phyloP scores from a whole-genome alignment of 2,113 vertebrate genomes.

The Cinclus mexicanus region DNA sequence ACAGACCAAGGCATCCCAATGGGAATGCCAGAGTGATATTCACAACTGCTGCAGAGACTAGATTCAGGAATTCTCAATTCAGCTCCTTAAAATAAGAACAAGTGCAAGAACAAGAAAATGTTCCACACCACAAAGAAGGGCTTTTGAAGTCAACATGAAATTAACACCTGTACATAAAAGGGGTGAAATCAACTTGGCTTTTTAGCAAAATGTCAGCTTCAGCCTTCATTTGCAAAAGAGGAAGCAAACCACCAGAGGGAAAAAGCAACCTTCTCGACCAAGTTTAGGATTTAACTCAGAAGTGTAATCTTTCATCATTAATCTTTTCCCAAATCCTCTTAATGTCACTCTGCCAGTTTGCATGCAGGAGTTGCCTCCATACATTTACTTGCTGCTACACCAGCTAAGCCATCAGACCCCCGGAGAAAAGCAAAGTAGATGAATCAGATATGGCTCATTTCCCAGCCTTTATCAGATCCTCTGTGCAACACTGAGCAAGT shows the following conservation, averaged over 20 bases:
- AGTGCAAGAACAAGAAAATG: background rate
- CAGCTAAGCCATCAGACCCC: background rate
- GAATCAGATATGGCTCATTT: background rate
- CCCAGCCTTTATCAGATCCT: constrained; percentile 29
- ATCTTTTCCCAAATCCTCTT: background rate
- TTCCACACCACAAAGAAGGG: background rate
- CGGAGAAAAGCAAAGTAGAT: background rate
- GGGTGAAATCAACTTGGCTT: background rate
- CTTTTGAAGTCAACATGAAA: background rate
- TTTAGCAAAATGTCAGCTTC: background rate
- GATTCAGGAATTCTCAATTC: background rate
- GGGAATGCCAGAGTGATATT: background rate
- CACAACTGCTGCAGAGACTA: background rate
- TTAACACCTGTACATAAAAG: background rate
- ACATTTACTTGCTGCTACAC: background rate
- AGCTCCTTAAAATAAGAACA: background rate
- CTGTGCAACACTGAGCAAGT: background rate
- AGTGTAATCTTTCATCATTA: background rate
- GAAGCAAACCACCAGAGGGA: background rate
- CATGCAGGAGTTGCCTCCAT: background rate
- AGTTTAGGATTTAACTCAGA: background rate
- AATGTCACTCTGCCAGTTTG: background rate
- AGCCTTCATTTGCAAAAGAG: background rate
- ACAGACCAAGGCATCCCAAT: background rate
- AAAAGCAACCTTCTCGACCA: background rate